These are phyloP conservation scores for Platynereis dumerilii DNA, from an alignment of 2,888 invertebrate species.

Conservation along the genomic window DNA sequence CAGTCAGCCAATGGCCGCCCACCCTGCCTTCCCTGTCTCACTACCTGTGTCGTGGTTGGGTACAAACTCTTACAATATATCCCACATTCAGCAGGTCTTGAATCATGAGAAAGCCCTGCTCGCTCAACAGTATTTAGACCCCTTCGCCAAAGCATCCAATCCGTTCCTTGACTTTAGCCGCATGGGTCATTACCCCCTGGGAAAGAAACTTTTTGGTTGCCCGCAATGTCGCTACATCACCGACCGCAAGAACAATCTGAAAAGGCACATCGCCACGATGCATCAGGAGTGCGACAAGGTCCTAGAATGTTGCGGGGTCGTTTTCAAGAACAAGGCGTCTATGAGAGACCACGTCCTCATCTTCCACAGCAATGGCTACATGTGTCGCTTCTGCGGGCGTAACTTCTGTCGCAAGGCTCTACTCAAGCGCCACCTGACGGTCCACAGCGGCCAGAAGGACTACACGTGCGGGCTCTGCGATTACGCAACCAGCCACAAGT, in stretches of 20 bases:
- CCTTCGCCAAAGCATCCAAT: conserved; percentile 21
- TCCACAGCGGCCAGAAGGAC: conserved; percentile 64
- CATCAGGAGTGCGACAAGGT: conserved; percentile 54
- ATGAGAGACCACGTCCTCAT: conserved; percentile 60
- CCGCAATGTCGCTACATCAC: conserved; percentile 58
- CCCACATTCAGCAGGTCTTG: conserved; percentile 12
- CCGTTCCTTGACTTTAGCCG: conserved; percentile 21
- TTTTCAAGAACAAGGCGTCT: conserved; percentile 61
- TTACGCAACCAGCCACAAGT: conserved; percentile 65
- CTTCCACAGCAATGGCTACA: conserved; percentile 62
- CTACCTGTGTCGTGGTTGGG: conserved; percentile 20
- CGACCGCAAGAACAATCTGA: conserved; percentile 62
- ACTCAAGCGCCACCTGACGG: conserved; percentile 62
- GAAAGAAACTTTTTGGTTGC: conserved; percentile 47
- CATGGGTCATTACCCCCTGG: conserved; percentile 26
- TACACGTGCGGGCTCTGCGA: conserved; percentile 61
- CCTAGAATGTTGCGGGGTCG: conserved; percentile 59
- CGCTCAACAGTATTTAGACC: conserved; percentile 21
- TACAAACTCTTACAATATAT: conserved; percentile 17
- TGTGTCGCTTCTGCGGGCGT: conserved; percentile 60
- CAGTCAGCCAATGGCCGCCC: conserved; percentile 10
- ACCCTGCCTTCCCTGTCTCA: conserved; percentile 25
- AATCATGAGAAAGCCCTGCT: conserved; percentile 18
- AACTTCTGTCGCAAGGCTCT: conserved; percentile 64
- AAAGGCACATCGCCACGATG: conserved; percentile 63